Evolutionary conservation across 2,797 vertebrate genomes (phyloP).

Genomic region (Heterohyrax brucei): DNA sequence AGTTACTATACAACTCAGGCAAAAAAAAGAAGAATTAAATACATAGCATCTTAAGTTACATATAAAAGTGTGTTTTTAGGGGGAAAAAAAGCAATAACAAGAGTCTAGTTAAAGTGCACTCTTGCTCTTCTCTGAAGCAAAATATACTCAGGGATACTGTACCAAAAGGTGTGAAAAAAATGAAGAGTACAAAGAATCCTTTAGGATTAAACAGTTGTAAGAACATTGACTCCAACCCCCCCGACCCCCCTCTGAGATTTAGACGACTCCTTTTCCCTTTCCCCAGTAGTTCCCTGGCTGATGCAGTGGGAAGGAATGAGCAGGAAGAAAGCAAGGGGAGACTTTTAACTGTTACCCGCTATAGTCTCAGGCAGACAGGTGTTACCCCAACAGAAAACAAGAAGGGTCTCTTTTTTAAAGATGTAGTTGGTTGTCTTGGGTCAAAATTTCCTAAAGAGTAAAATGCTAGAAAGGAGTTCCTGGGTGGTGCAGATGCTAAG

Average conservation of each 20-base stretch:
- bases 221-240: neutral
- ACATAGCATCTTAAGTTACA: neutral
- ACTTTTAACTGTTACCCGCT: neutral
- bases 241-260: neutral
- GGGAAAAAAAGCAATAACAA: neutral
- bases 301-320: neutral
- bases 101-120: neutral
- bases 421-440: neutral
- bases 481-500: no score
- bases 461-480: no score
- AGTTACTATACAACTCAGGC: neutral
- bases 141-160: neutral
- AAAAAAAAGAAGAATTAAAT: neutral
- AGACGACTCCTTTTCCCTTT: neutral
- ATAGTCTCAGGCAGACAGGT: neutral
- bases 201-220: neutral
- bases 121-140: neutral
- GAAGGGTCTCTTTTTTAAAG: neutral
- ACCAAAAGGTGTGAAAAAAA: neutral
- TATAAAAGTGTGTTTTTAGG: neutral
- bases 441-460: constrained; percentile 20
- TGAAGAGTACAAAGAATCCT: neutral
- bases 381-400: neutral
- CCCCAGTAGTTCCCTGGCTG: neutral
- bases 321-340: neutral